Percentiles rank a stretch among this genome's conserved stretches.
These are phyloP conservation scores for Mantis religiosa DNA, from an alignment of 2,888 invertebrate genomes.

Conservation along the genomic window DNA sequence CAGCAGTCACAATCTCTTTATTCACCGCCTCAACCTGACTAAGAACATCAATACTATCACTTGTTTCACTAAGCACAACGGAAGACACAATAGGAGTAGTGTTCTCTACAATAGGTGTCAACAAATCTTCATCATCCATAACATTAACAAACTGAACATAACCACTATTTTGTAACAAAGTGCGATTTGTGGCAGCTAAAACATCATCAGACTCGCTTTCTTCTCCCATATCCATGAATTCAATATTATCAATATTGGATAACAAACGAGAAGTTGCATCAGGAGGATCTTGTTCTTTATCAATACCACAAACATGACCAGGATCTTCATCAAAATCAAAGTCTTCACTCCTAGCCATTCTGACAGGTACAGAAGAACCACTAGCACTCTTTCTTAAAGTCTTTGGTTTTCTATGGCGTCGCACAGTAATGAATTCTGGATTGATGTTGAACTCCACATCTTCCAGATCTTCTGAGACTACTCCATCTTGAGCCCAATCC, in stretches of 20 bases:
- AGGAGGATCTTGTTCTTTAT: conserved; percentile 38
- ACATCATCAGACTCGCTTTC: conserved; percentile 60
- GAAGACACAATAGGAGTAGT: conserved; percentile 32
- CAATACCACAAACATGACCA: conserved; percentile 42
- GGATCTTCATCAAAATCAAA: conserved; percentile 38
- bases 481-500: conserved; percentile 80
- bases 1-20: conserved; percentile 24
- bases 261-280: conserved; percentile 30
- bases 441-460: conserved; percentile 58
- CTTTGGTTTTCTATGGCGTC: conserved; percentile 38
- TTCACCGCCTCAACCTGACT: conserved; percentile 28
- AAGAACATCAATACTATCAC: conserved; percentile 24
- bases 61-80: conserved; percentile 25
- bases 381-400: conserved; percentile 38
- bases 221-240: conserved; percentile 82
- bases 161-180: conserved; percentile 57
- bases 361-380: not conserved
- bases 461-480: conserved; percentile 68
- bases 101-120: conserved; percentile 47
- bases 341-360: conserved; percentile 43
- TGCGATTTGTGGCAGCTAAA: conserved; percentile 51
- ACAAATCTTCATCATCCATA: conserved; percentile 42
- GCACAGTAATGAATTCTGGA: conserved; percentile 46
- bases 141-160: conserved; percentile 63
- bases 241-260: conserved; percentile 42